A percentile compares a stretch with the other conserved stretches of the same genome.
Conservation (phyloP, 2,113 vertebrate genomes). For the Thomomys bottae region DNA sequence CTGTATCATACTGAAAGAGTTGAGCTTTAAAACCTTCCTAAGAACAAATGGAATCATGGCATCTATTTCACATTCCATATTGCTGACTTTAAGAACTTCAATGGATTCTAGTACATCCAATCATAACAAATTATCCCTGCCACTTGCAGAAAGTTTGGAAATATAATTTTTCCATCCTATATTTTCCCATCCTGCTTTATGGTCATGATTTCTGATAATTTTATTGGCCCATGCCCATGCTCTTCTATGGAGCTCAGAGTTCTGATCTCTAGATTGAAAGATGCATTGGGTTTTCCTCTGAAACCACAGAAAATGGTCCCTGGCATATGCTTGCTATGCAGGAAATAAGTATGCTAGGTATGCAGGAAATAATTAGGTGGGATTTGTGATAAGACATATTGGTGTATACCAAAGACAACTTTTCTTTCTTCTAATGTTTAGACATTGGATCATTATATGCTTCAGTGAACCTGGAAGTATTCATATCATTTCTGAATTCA, state of each 20-base stretch:
- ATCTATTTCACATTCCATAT: background rate
- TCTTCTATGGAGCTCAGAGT: background rate
- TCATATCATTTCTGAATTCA: conserved; percentile 42
- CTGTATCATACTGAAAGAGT: background rate
- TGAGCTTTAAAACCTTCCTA: background rate
- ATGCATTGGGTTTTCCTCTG: background rate
- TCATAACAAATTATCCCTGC: background rate
- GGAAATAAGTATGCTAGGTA: background rate
- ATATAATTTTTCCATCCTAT: background rate
- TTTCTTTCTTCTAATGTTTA: conserved; percentile 1
- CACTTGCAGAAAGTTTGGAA: background rate
- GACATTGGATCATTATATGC: background rate
- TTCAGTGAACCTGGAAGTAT: background rate
- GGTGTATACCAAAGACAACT: background rate
- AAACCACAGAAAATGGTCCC: background rate
- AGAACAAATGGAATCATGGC: background rate
- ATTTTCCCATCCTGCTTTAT: background rate
- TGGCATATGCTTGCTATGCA: background rate
- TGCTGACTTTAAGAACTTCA: background rate
- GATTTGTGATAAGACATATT: background rate
- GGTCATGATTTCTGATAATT: background rate
- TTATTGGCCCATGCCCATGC: background rate
- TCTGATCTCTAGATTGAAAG: background rate
- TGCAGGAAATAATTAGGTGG: background rate
- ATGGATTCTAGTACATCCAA: background rate